Base-by-base conservation (phyloP, 2,797 vertebrate genomes). In the Percopsis omiscomaycus region DNA sequence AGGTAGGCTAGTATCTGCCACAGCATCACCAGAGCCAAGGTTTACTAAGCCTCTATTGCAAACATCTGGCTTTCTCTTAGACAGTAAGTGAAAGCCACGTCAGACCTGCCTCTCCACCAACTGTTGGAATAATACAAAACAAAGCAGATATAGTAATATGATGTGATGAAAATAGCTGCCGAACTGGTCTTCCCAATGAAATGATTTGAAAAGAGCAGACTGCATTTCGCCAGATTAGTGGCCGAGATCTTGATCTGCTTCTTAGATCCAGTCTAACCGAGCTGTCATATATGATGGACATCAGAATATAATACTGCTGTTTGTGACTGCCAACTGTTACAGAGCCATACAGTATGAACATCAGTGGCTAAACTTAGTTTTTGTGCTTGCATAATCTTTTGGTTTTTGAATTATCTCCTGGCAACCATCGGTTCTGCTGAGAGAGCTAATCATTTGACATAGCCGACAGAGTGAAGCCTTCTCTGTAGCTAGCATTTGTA, bases 21-120 rank as follows among this genome's bases (percentile, higher is more conserved):
- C 84, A 64, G 76, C 76, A 59, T 54, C 66, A 42, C 55, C 74
- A 70, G 77, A 87, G 86, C 88, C 89, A 89, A 80, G 56, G 77
- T 86, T 86, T 86, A 90, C 89, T 85, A 87, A 88, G 79, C 56
- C 81, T 90, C 84, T 87, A 91, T 91, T 91, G 63, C 85, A 84
- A 91, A 91, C 87, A 91, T 90, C 82, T 91, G 89, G 65, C 66
- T 78, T 82, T 85, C 55, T 75, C 57, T 30, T 71, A 78, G 75
- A 84, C 50, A 74, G 69, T 45, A 22, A 61, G 64, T 30, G 52
- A 69, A 52, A 4, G 62, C 74, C 64, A 67, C 83, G 76, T 69
- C 76, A 87, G 81, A 77, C 67, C 74, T 79, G 77, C 74, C 72
- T 84, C 78, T 68, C 79, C 68, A 84, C 59, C 48, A 79, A 86